Base-by-base conservation (phyloP, 1,140 invertebrate species). In the Colletes gigas region DNA sequence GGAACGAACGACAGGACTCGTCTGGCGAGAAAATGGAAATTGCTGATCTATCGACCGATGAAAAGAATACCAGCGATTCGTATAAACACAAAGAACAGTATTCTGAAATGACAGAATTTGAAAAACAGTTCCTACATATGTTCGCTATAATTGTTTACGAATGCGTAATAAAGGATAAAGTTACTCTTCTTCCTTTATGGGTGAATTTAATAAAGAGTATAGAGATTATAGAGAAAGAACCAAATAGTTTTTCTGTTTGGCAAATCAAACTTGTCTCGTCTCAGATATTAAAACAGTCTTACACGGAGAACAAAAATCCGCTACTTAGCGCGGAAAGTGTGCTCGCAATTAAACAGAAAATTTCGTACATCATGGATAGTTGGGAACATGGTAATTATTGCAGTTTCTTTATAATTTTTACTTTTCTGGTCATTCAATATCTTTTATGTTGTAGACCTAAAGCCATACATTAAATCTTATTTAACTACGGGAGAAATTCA, bases 91-190 rank as follows among this genome's bases (percentile, higher is more conserved):
- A 84, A 9, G 78, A 80, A 81, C 71, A 78, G 1, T 12, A 59
- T 15, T 83, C 82, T n/a, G 91, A 93, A 77, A 92, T 95, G 59
- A 88, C 94, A 3, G 93, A 94, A 47, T 93, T 94, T 57, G 95
- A 96, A 88, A 91, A 92, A 75, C 90, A 95, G 19, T 94, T 95
- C 76, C 92, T 96, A 54, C 96, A 98, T 89, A 94, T 95, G 17
- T 92, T 98, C 54, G 96, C 96, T 47, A 95, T 96, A 88, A 93
- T 98, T 41, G 95, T 97, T 52, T 98, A 98, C 88, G 97, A 98
- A 90, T 98, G 97, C 81, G 96, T 98, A 0, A 95, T 97, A 1
- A 96, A 96, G 89, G 98, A 99, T 92, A 97, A 97, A 90, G 93
- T 97, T 70, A 96, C 96, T 88, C 94, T 97, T 21, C 91, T 98